Conservation (phyloP, 2,797 vertebrate genomes). For the Mionectes olivaceus region DNA sequence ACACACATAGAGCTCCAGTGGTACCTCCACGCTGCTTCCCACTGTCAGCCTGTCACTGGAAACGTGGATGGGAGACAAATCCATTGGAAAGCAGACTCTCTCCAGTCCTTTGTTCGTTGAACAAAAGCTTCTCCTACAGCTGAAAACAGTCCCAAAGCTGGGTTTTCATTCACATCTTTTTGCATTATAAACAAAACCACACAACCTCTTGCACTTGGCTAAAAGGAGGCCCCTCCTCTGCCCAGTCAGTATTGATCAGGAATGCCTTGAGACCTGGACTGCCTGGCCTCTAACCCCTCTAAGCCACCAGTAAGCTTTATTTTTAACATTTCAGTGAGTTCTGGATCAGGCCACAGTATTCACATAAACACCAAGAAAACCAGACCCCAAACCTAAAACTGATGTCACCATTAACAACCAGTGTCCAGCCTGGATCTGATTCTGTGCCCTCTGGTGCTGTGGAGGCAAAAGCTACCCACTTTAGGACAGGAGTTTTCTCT, state of each 20-base stretch:
- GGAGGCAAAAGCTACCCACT: background rate
- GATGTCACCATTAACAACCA: background rate
- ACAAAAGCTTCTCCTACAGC: background rate
- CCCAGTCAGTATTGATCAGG: background rate
- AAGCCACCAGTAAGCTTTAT: background rate
- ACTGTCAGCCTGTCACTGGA: background rate
- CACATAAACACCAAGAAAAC: background rate
- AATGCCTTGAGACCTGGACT: background rate
- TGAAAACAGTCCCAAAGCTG: background rate
- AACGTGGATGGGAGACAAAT: background rate
- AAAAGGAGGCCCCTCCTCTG: background rate
- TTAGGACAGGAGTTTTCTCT: background rate
- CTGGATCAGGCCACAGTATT: background rate
- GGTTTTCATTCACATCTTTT: background rate
- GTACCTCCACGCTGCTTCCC: background rate
- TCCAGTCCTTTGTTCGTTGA: background rate
- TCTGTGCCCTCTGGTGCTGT: background rate
- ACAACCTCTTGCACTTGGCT: background rate
- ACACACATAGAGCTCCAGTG: fast-evolving
- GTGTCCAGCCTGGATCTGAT: fast-evolving
- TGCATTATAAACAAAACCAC: background rate
- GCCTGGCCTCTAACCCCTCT: background rate
- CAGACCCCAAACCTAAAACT: background rate
- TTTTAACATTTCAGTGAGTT: background rate
- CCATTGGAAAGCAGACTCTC: background rate